Evolutionary conservation across 2,797 vertebrate genomes (phyloP).

Genomic region (Fistularia tabacaria): DNA sequence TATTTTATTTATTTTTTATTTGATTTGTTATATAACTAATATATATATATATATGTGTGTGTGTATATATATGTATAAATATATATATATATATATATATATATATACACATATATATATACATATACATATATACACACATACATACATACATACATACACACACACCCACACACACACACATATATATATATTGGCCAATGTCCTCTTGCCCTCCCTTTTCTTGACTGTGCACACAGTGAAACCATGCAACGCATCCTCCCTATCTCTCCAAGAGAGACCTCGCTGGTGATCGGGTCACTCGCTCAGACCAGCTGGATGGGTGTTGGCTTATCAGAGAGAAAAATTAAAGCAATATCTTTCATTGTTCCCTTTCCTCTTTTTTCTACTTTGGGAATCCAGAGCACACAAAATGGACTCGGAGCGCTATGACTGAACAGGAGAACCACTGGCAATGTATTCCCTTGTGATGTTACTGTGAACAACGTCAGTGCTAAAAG

Average conservation of each 20-base stretch:
- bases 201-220: constrained; percentile 34
- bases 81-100: background rate
- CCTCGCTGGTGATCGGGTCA: constrained; percentile 48
- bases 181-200: too few species aligned
- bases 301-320: constrained; percentile 64
- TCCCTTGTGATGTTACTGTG: constrained; percentile 93
- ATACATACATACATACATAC: background rate
- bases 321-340: constrained; percentile 73
- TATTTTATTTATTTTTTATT: constrained; percentile 48
- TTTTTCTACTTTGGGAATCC: constrained; percentile 80
- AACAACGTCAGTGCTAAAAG: constrained; percentile 89
- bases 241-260: constrained; percentile 42
- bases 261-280: constrained; percentile 73
- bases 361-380: constrained; percentile 81
- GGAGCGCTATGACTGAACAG: constrained; percentile 71
- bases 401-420: constrained; percentile 73
- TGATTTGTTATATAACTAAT: too few species aligned
- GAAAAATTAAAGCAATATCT: constrained; percentile 92
- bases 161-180: too few species aligned
- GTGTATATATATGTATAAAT: too few species aligned
- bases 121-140: too few species aligned
- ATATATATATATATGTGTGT: background rate
- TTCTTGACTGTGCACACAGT: constrained; percentile 44
- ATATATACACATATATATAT: too few species aligned
- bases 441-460: constrained; percentile 82